These are phyloP conservation scores for Heliconius melpomene DNA, from an alignment of 1,140 invertebrate genomes.

Conservation along the genomic window DNA sequence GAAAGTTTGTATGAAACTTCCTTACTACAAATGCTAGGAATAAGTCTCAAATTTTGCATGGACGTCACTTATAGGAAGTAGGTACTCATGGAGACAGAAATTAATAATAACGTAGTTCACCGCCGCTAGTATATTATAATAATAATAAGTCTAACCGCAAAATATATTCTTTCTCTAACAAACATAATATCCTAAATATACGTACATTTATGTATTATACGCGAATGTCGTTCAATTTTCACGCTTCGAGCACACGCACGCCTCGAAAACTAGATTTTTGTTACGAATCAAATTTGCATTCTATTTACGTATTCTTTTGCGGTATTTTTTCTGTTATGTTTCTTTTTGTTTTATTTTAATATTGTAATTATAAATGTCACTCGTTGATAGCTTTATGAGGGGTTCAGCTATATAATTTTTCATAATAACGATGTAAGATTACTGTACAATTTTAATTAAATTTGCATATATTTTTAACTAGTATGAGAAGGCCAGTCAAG, in stretches of 20 bases:
- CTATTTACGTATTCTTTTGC: constrained; percentile 12
- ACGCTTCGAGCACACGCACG: constrained; percentile 19
- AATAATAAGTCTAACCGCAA: too few relatives aligned
- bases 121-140: too few relatives aligned
- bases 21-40: too few relatives aligned
- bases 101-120: too few relatives aligned
- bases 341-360: not conserved
- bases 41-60: too few relatives aligned
- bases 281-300: constrained; percentile 13
- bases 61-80: too few relatives aligned
- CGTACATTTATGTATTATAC: not conserved
- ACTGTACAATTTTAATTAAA: not conserved
- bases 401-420: not conserved
- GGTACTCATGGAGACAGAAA: too few relatives aligned
- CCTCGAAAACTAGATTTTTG: constrained; percentile 29
- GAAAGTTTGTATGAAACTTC: too few relatives aligned
- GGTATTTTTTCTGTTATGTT: not conserved
- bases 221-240: constrained; percentile 30
- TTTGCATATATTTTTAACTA: not conserved
- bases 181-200: constrained; percentile 19
- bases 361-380: not conserved
- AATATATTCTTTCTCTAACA: constrained; percentile 10
- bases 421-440: not conserved
- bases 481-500: too few relatives aligned
- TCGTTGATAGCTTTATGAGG: too few relatives aligned